These are phyloP conservation scores for Empidonax traillii DNA, from an alignment of 2,113 vertebrate species.

Conservation along the genomic window DNA sequence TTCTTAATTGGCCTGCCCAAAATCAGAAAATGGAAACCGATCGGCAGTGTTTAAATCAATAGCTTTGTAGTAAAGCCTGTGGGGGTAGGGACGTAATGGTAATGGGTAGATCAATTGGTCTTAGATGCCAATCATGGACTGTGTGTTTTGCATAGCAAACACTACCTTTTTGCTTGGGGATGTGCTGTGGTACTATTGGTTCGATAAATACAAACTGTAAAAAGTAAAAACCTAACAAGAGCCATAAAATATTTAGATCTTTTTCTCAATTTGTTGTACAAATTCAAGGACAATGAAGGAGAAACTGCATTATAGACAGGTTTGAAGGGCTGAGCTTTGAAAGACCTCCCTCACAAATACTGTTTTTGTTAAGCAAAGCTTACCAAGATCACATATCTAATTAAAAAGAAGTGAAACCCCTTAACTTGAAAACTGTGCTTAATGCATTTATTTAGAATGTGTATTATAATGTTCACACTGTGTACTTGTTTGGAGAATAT, in stretches of 20 bases:
- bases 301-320: not conserved
- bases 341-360: not conserved
- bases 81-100: slow-evolving; percentile 82
- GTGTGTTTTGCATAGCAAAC: slow-evolving; percentile 82
- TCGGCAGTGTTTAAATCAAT: slow-evolving; percentile 91
- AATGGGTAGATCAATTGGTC: slow-evolving; percentile 87
- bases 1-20: slow-evolving; percentile 97
- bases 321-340: not conserved
- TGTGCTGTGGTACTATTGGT: slow-evolving; percentile 42
- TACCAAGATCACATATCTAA: slow-evolving; percentile 5
- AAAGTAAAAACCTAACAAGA: not conserved
- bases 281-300: not conserved
- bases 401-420: not conserved
- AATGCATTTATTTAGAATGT: not conserved
- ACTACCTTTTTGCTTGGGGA: slow-evolving; percentile 67
- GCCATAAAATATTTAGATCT: slow-evolving; percentile 47
- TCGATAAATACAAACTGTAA: slow-evolving; percentile 54
- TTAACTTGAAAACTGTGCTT: not conserved
- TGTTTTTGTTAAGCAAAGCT: slow-evolving; percentile 4
- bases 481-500: not conserved
- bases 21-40: slow-evolving; percentile 95
- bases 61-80: slow-evolving; percentile 88
- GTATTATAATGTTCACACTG: not conserved
- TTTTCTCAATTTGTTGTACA: slow-evolving; percentile 2
- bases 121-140: slow-evolving; percentile 81